Percentiles rank a stretch among this genome's conserved stretches.
These are phyloP conservation scores for Chrysomela aeneicollis DNA, from an alignment of 2,888 invertebrate species.

Conservation along the genomic window DNA sequence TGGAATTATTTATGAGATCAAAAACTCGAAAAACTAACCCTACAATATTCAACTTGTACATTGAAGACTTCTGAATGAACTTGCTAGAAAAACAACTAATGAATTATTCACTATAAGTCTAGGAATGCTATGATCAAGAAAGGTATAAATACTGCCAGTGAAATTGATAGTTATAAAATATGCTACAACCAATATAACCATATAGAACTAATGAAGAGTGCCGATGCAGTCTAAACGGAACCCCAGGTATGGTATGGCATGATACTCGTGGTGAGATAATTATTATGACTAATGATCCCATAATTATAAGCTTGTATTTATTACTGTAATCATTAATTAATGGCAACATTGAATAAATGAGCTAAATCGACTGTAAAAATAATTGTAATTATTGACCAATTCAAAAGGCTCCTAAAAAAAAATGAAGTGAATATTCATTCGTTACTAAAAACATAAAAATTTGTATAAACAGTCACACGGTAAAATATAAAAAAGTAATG, in stretches of 20 bases:
- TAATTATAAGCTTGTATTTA: constrained; percentile 22
- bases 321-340: constrained; percentile 23
- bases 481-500: no score
- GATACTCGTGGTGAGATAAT: constrained; percentile 17
- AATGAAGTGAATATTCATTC: no score
- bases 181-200: background rate
- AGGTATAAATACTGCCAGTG: background rate
- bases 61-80: no score
- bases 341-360: constrained; percentile 7
- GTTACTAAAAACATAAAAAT: no score
- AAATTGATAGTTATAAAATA: background rate
- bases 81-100: background rate
- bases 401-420: no score
- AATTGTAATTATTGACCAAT: background rate
- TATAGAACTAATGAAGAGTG: constrained; percentile 1
- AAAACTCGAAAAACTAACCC: no score
- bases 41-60: no score
- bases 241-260: constrained; percentile 16
- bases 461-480: no score
- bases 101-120: background rate
- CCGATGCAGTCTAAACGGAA: background rate
- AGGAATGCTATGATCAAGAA: background rate
- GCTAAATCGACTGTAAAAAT: constrained; percentile 10
- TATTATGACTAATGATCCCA: constrained; percentile 14
- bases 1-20: no score